Percentiles rank a stretch among this genome's conserved stretches.
phyloP scores from a whole-genome alignment of 2,113 vertebrate species.

The Cottus gobio region DNA sequence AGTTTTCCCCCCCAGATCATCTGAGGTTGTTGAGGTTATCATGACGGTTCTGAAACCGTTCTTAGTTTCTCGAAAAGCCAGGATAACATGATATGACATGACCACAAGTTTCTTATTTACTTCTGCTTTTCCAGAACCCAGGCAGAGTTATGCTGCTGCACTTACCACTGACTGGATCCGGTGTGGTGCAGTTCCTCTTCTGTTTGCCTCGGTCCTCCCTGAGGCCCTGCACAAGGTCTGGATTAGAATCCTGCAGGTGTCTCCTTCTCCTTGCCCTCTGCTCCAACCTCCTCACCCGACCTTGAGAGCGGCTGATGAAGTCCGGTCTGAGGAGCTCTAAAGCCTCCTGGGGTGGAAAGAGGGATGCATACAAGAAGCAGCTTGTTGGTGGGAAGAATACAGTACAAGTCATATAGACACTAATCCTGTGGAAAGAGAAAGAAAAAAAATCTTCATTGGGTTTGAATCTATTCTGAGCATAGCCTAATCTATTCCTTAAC shows the following conservation, averaged over 20 bases:
- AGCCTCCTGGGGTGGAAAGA: conserved; percentile 85
- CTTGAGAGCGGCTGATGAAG: conserved; percentile 91
- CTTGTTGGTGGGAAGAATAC: conserved; percentile 45
- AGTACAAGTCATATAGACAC: conserved; percentile 41
- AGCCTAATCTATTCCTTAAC: conserved; percentile 68
- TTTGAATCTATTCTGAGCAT: conserved; percentile 53
- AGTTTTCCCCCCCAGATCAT: not conserved
- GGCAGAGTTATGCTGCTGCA: not conserved
- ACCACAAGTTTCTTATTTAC: conserved; percentile 5
- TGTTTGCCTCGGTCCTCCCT: conserved; percentile 43
- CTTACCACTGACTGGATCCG: conserved; percentile 92
- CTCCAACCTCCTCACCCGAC: conserved; percentile 86
- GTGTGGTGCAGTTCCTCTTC: conserved; percentile 87
- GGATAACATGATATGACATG: not conserved
- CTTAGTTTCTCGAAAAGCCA: not conserved
- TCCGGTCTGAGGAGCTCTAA: conserved; percentile 87
- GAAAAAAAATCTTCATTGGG: conserved; percentile 16
- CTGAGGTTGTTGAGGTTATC: conserved; percentile 13
- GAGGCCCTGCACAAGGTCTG: conserved; percentile 49
- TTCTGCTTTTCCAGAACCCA: conserved; percentile 8
- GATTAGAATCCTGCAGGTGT: conserved; percentile 69
- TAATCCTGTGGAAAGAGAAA: conserved; percentile 56
- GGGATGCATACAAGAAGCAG: conserved; percentile 43
- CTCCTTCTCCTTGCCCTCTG: conserved; percentile 84
- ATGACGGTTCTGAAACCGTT: conserved; percentile 5